Base-by-base conservation (phyloP, 2,888 invertebrate species). In the Callimorpha dominula region DNA sequence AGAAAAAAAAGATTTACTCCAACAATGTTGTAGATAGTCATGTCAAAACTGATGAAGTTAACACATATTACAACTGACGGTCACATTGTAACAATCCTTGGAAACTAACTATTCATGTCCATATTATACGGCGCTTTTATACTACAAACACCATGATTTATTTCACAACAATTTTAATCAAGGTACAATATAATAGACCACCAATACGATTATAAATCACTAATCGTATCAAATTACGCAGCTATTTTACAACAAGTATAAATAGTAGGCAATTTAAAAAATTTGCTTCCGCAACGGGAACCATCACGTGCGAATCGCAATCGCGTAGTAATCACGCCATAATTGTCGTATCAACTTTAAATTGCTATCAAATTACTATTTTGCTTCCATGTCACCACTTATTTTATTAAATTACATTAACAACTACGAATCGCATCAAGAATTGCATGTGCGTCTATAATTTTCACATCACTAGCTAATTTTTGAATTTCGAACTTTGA, bases 281-380 rank as follows among this genome's bases (percentile, higher is more conserved):
- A 82, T 20, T 81, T 73, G 80, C 81, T 85, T 84, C 78, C 78
- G 85, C 82, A 68, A 67, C 78, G 82, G 81, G 78, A 84, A 81
- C 78, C 75, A 79, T 80, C 81, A 83, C 80, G 74, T 85, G 82
- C 84, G 78, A 81, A 80, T 81, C 75, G 77, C 71, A 71, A 86
- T 83, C 80, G 80, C 66, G 65, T 20, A 50, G 68, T 74, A 88
- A 88, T 89, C 87, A 86, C 77, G 63, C 40, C 69, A 68, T 88
- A 87, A 89, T 86, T 84, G 86, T 78, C 81, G 78, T 87, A 89
- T 88, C 84, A 86, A 81, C 79, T 78, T 76, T 49, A 89, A 89
- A 89, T 89, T 86, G 79, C 85, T 84, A 84, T 85, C 79, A 88
- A 88, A 85, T 87, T 87, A 87, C 82, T 86, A 83, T 87, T 89